Conservation (phyloP, 1,140 invertebrate genomes). For the Dendroctonus valens region DNA sequence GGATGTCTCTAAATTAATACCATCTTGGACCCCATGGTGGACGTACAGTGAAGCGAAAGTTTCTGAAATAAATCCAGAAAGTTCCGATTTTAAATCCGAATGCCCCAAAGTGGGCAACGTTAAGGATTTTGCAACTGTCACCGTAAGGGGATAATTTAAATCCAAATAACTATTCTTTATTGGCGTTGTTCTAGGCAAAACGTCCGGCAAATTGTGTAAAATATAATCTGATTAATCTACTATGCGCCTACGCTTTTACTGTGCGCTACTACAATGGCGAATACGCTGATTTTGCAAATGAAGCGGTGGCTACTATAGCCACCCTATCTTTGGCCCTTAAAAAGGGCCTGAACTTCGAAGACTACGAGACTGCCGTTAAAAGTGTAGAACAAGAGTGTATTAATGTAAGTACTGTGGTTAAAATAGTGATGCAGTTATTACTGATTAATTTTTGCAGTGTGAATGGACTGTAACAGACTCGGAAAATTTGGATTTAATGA, state of each 20-base stretch:
- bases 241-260: slow-evolving; percentile 65
- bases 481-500: slow-evolving; percentile 47
- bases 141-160: slow-evolving; percentile 43
- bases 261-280: slow-evolving; percentile 71
- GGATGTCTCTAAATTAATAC: slow-evolving; percentile 57
- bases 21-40: slow-evolving; percentile 61
- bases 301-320: slow-evolving; percentile 58
- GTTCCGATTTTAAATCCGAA: slow-evolving; percentile 38
- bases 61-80: slow-evolving; percentile 34
- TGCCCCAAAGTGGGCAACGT: slow-evolving; percentile 50
- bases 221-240: slow-evolving; percentile 68
- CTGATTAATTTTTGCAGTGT: slow-evolving; percentile 47
- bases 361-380: slow-evolving; percentile 59
- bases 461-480: slow-evolving; percentile 48
- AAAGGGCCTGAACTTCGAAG: slow-evolving; percentile 61
- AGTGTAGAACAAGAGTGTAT: slow-evolving; percentile 60
- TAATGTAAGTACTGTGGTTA: slow-evolving; percentile 50
- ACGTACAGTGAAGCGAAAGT: slow-evolving; percentile 36
- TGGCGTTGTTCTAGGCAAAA: slow-evolving; percentile 56
- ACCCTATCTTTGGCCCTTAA: slow-evolving; percentile 62
- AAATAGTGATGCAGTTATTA: background rate
- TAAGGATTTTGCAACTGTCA: slow-evolving; percentile 48
- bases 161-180: slow-evolving; percentile 5
- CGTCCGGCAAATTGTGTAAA: slow-evolving; percentile 62
- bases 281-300: slow-evolving; percentile 58